Evolutionary conservation across 2,797 vertebrate genomes (phyloP).

Genomic region (Dermochelys coriacea): DNA sequence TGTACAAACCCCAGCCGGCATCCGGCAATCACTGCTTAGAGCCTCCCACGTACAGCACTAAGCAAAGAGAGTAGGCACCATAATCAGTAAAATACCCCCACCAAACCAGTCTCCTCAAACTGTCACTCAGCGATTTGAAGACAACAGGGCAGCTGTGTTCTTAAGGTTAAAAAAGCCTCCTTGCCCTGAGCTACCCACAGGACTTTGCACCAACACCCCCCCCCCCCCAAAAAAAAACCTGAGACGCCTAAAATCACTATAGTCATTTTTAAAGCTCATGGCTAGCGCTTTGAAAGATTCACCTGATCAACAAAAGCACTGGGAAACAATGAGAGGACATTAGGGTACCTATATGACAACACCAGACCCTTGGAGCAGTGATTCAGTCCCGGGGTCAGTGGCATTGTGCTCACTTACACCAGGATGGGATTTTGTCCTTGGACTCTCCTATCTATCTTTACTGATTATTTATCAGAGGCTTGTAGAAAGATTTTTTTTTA

Average conservation of each 20-base stretch:
- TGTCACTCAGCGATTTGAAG: background rate
- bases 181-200: too few relatives aligned
- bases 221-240: too few relatives aligned
- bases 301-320: background rate
- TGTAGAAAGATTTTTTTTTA: background rate
- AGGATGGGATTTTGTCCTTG: background rate
- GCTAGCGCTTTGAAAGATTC: background rate
- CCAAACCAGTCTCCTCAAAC: background rate
- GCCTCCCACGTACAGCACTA: background rate
- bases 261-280: background rate
- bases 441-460: background rate
- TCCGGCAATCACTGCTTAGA: background rate
- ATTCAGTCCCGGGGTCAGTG: background rate
- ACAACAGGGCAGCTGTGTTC: background rate
- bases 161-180: background rate
- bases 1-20: background rate
- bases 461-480: background rate
- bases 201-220: too few relatives aligned
- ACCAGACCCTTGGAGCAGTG: background rate
- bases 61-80: too few relatives aligned
- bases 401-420: background rate
- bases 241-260: background rate
- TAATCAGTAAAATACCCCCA: background rate
- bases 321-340: background rate
- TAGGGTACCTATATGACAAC: background rate